Percentiles rank a stretch among this genome's conserved stretches.
Evolutionary conservation across 2,113 vertebrate species (phyloP).

Genomic region (Lipotes vexillifer): DNA sequence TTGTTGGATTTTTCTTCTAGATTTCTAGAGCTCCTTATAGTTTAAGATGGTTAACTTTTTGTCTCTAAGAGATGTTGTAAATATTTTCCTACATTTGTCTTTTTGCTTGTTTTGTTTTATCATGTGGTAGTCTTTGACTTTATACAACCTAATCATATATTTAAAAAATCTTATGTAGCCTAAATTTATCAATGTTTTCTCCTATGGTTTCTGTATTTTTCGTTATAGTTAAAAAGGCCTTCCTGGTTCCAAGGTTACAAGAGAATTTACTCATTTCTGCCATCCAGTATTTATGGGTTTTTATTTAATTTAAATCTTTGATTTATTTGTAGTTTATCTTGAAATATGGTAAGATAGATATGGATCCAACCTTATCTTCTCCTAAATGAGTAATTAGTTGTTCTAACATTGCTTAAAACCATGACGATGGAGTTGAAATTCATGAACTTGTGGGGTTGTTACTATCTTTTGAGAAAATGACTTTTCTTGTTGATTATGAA

Average conservation of each 20-base stretch:
- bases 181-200: slow-evolving; percentile 16
- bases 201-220: background rate
- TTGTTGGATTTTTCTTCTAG: background rate
- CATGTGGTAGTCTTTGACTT: background rate
- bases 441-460: background rate
- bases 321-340: slow-evolving; percentile 11
- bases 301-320: slow-evolving; percentile 11
- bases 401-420: background rate
- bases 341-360: background rate
- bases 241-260: background rate
- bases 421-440: background rate
- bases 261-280: slow-evolving; percentile 1
- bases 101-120: background rate
- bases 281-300: background rate
- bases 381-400: background rate
- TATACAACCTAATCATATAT: background rate
- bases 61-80: background rate
- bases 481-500: background rate
- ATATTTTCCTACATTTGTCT: background rate
- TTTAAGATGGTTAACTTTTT: background rate
- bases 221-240: background rate
- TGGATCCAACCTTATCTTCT: background rate
- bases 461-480: background rate
- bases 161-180: background rate
- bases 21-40: background rate